Evolutionary conservation across 1,140 invertebrate species (phyloP).

Genomic region (Episyrphus balteatus): DNA sequence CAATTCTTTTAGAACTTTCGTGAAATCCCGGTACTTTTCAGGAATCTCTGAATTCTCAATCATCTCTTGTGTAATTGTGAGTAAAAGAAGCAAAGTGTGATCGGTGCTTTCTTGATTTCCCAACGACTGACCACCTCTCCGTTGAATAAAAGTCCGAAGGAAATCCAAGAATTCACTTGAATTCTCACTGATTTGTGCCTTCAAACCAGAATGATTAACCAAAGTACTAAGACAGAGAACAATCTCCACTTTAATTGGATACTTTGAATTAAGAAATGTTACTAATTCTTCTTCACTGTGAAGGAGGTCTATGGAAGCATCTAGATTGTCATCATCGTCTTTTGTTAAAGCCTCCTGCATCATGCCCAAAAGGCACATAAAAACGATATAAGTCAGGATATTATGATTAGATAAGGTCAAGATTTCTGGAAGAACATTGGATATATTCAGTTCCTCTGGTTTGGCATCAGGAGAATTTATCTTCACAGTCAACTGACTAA

Average conservation of each 20-base stretch:
- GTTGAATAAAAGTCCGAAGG: conserved; percentile 13
- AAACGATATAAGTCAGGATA: conserved; percentile 21
- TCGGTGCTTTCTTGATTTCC: conserved; percentile 8
- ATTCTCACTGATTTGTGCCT: conserved; percentile 17
- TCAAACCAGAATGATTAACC: conserved; percentile 20
- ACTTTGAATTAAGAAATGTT: conserved; percentile 19
- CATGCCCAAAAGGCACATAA: conserved; percentile 15
- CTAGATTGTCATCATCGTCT: not conserved
- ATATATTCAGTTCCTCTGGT: conserved; percentile 5
- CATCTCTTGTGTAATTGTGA: conserved; percentile 25
- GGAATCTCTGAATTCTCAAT: conserved; percentile 12
- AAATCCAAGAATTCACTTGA: conserved; percentile 17
- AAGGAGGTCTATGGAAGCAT: conserved; percentile 13
- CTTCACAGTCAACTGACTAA: conserved; percentile 7
- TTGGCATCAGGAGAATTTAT: conserved; percentile 10
- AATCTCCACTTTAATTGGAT: conserved; percentile 21
- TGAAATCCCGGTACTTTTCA: conserved; percentile 1
- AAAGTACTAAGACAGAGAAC: conserved; percentile 20
- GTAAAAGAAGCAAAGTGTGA: conserved; percentile 18
- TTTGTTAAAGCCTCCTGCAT: conserved; percentile 8
- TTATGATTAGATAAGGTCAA: conserved; percentile 14
- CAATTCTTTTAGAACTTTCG: conserved; percentile 6
- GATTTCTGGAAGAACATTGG: conserved; percentile 9
- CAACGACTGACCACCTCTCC: not conserved
- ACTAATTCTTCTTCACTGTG: conserved; percentile 19